Evolutionary conservation across 2,113 vertebrate species (phyloP), one percentile per base, ranked within the genome.

Genomic region (Ochotona princeps): DNA sequence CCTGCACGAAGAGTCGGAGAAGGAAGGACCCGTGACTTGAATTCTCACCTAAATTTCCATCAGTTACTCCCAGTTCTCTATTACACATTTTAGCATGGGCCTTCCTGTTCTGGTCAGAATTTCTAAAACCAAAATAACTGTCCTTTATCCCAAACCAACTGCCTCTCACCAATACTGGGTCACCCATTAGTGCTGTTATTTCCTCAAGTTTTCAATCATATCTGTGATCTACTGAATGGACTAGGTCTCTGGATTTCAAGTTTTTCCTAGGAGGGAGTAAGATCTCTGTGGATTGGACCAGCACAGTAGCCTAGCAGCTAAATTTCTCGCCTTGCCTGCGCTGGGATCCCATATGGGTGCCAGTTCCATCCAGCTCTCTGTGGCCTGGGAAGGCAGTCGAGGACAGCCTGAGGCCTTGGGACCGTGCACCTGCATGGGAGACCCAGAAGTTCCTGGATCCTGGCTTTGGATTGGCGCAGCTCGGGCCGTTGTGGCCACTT

Each of bases 121-220:
- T 92, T 83, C 47, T 91, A 83, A 91, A 76, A 83, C 25, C 47
- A 65, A 78, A 69, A 67, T 69, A 61, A 81, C 26, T 20, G 51
- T 11, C 25, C 67, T 87, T 70, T 26, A 12, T 90, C 14, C 66
- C n/a, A 91, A 74, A 30, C 44, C 21, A 70, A 20, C 44, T 69
- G 14, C 21, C 32, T 60, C 13, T 66, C 78, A 47, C 28, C 83
- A 81, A 80, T 69, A 70, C n/a, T 38, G 47, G 49, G 28, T 84
- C 49, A 66, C 63, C 76, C 13, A 23, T 4, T 60, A 32, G 30
- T 54, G 8, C 26, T 65, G 38, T 35, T 14, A 47, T 57, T 69
- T 63, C 4, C 18, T 38, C 23, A 63, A 35, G 17, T 73, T 88
- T 94, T 60, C 57, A 81, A 88, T 76, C 1, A 2, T 23, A 69